Evolutionary conservation across 30 jellyfish, hydroid and myxozoan species (phyloP).

Genomic region (Turritopsis rubra): DNA sequence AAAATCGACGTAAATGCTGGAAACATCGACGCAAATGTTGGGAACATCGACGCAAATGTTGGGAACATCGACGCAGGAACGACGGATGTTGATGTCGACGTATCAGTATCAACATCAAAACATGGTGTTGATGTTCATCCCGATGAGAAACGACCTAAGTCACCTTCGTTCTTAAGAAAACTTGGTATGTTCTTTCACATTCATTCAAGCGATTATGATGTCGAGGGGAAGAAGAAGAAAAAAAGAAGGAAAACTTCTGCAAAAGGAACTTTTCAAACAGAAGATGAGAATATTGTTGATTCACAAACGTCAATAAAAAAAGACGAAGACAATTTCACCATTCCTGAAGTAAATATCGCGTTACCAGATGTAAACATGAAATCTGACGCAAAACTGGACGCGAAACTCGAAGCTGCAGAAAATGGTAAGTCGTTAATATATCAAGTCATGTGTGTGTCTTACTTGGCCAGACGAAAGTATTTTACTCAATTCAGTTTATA

Average conservation of each 20-base stretch:
- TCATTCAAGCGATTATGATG: slow-evolving; percentile 8
- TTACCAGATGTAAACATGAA: background rate
- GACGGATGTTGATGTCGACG: background rate
- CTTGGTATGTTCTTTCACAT: slow-evolving; percentile 33
- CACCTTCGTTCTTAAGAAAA: slow-evolving; percentile 26
- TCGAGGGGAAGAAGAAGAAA: slow-evolving; percentile 6
- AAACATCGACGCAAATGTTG: no score
- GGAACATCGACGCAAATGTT: background rate
- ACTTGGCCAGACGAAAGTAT: no score
- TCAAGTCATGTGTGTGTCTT: background rate
- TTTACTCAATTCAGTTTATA: background rate
- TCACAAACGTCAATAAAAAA: slow-evolving; percentile 14
- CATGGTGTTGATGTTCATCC: background rate
- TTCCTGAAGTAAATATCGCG: slow-evolving; percentile 22
- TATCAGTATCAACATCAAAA: background rate
- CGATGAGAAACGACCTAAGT: slow-evolving; percentile 8
- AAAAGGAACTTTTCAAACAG: background rate
- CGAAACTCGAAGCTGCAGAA: background rate
- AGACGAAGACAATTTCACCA: slow-evolving; percentile 28
- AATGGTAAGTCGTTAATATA: background rate
- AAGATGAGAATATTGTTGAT: background rate
- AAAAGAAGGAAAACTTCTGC: background rate
- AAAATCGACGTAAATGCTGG: background rate
- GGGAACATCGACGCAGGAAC: background rate
- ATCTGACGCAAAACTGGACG: background rate